phyloP scores from a whole-genome alignment of 2,888 invertebrate species.

The Bellardia pandia region DNA sequence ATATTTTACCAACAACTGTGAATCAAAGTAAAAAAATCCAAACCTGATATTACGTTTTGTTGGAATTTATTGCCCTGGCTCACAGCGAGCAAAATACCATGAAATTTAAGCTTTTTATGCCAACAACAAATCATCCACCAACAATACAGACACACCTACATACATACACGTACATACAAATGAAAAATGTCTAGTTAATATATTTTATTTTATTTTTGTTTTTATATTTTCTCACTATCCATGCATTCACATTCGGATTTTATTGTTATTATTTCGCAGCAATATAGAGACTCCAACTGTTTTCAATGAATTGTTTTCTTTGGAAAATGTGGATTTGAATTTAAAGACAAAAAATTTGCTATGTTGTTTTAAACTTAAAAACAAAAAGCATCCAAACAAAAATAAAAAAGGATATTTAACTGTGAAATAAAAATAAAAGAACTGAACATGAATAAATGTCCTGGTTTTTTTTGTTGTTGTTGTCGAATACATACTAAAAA shows the following conservation, averaged over 20 bases:
- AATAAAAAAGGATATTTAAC: slow-evolving; percentile 19
- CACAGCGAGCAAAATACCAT: slow-evolving; percentile 41
- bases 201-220: neutral
- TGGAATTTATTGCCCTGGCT: slow-evolving; percentile 58
- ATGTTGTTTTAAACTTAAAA: slow-evolving; percentile 4
- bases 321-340: slow-evolving; percentile 27
- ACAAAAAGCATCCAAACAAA: slow-evolving; percentile 10
- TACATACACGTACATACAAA: neutral
- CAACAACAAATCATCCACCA: slow-evolving; percentile 31
- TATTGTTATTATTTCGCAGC: neutral
- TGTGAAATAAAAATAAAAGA: slow-evolving; percentile 23
- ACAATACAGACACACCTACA: neutral
- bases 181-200: slow-evolving; percentile 12
- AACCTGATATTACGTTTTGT: slow-evolving; percentile 21
- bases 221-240: slow-evolving; percentile 12
- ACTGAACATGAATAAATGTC: neutral
- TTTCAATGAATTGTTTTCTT: slow-evolving; percentile 20
- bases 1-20: neutral
- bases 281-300: slow-evolving; percentile 18
- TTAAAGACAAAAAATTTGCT: slow-evolving; percentile 1
- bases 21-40: neutral
- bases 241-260: neutral
- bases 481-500: neutral
- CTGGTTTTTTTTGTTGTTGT: neutral
- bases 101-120: slow-evolving; percentile 33